A percentile compares a stretch with the other conserved stretches of the same genome.
These are phyloP conservation scores for Pseudochirops cupreus DNA, from an alignment of 2,797 vertebrate genomes.

Conservation along the genomic window DNA sequence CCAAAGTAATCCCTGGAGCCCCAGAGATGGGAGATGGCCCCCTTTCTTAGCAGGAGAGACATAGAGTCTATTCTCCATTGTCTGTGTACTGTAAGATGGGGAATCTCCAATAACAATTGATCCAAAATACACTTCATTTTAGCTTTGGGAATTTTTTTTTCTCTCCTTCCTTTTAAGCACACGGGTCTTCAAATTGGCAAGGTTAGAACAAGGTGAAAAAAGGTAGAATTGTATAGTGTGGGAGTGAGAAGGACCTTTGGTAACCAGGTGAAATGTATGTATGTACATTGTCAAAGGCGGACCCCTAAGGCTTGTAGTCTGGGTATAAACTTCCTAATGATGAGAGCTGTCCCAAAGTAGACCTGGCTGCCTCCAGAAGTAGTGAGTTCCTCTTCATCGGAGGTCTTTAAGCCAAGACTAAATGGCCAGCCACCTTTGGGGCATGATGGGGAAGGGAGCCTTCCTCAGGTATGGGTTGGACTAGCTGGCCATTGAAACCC, in stretches of 20 bases:
- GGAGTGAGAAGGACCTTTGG: not conserved
- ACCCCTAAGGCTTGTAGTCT: not conserved
- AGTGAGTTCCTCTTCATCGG: not conserved
- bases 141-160: not conserved
- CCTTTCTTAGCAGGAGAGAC: not conserved
- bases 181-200: not conserved
- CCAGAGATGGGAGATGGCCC: not conserved
- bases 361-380: not conserved
- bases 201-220: not conserved
- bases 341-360: not conserved
- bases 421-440: not conserved
- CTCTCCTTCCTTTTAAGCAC: not conserved
- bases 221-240: not conserved
- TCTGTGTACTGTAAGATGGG: not conserved
- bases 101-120: not conserved
- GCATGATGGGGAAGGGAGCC: not conserved
- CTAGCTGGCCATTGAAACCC: not conserved
- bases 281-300: not conserved
- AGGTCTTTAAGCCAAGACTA: not conserved
- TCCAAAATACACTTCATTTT: not conserved
- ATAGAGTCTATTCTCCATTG: not conserved
- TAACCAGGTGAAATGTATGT: not conserved
- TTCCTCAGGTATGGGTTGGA: not conserved
- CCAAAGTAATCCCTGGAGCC: not conserved
- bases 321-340: not conserved